Base-by-base conservation (phyloP, 2,113 vertebrate genomes). In the Istiophorus platypterus region DNA sequence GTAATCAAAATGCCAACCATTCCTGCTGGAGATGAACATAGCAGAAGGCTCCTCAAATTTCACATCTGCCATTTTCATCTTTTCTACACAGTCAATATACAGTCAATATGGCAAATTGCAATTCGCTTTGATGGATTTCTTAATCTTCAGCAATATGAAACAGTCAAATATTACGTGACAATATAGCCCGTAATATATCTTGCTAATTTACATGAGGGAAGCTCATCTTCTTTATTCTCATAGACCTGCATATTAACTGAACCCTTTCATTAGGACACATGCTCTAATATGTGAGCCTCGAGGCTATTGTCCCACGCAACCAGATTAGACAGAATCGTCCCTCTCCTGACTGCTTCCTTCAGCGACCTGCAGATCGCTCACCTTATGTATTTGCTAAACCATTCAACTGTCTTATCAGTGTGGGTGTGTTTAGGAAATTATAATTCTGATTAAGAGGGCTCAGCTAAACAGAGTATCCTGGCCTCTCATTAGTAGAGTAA, bases 401-500 rank as follows among this genome's bases (percentile, higher is more conserved):
- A 12, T 37, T 26, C 14, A 49, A 13, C 54, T 61, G 20, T 58
- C 29, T 34, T 59, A 41, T 70, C 63, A 1, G 45, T 42, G 67
- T 18, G 41, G 27, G 22, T 31, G 69, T 64, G 27, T 71, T 78
- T 26, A 54, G 39, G 51, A 66, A 78, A 89, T 90, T 24, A 54
- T 61, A 13, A 72, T 75, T 73, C 27, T 57, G 69, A 89, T 82
- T 81, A 63, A 90, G 81, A 72, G 37, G 15, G 41, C 34, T 54
- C 24, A 81, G 34, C 56, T 47, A 70, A 79, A 66, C 9, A 39
- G 31, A 73, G 39, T 75, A 64, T 69, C 47, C 31, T 42, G 29
- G 47, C 61, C 31, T 66, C 22, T 80, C 54, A 82, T 85, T 76
- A 85, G 29, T 15, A 29, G 39, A 81, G 31, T 41, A 64, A 78